Conservation (phyloP, 2,888 invertebrate genomes). For the Dorcus hopei region DNA sequence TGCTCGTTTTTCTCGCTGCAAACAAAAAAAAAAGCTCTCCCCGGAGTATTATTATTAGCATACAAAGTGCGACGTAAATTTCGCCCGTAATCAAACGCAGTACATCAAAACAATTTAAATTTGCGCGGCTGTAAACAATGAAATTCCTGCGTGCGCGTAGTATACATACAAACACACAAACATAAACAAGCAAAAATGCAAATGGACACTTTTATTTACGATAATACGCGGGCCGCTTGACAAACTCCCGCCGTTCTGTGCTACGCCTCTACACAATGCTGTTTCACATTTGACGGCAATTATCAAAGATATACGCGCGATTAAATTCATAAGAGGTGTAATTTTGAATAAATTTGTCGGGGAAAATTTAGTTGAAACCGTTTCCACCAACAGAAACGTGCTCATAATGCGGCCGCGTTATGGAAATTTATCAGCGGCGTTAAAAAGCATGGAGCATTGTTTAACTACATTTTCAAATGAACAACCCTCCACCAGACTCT, state of each 20-base stretch:
- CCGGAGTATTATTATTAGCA: constrained; percentile 8
- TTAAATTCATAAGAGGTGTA: constrained; percentile 15
- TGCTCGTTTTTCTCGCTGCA: background rate
- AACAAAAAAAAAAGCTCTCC: background rate
- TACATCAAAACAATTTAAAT: constrained; percentile 11
- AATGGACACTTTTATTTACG: constrained; percentile 14
- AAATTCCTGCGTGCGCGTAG: background rate
- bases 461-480: too few species aligned
- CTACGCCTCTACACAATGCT: constrained; percentile 7
- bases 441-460: too few species aligned
- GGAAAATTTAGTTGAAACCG: background rate
- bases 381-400: too few species aligned
- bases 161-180: background rate
- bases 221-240: constrained; percentile 9
- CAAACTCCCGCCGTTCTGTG: constrained; percentile 1
- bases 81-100: constrained; percentile 10
- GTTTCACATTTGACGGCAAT: constrained; percentile 15
- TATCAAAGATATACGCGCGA: constrained; percentile 16
- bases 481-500: too few species aligned
- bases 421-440: too few species aligned
- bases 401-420: too few species aligned
- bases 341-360: constrained; percentile 16
- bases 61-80: constrained; percentile 16
- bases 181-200: constrained; percentile 9
- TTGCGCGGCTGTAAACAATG: background rate